Conservation (phyloP, 1,140 invertebrate genomes). For the Apis dorsata region DNA sequence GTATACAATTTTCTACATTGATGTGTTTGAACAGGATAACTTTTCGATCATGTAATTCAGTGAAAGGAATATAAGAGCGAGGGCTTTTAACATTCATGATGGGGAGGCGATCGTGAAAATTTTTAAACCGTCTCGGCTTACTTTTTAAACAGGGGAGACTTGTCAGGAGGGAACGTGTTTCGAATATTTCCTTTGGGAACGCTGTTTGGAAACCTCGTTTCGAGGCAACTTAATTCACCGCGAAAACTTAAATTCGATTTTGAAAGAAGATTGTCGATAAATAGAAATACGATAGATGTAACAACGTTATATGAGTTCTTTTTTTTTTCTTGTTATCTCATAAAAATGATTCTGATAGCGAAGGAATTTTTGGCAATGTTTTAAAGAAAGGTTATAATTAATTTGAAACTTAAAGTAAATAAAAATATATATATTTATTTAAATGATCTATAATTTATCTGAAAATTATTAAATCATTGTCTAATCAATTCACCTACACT, state of each 20-base stretch:
- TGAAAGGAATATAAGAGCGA: not conserved
- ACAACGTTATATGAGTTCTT: not conserved
- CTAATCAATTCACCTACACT: too few species aligned
- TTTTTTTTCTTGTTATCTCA: not conserved
- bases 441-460: too few species aligned
- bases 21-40: too few species aligned
- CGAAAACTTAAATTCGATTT: not conserved
- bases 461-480: too few species aligned
- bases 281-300: not conserved
- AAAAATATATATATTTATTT: too few species aligned
- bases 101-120: not conserved
- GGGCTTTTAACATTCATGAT: constrained; percentile 18
- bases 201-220: not conserved
- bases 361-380: not conserved
- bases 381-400: not conserved
- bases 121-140: not conserved
- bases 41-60: not conserved
- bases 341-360: not conserved
- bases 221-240: not conserved
- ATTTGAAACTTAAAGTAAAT: too few species aligned
- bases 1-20: too few species aligned
- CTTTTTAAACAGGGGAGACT: not conserved
- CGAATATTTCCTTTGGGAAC: not conserved
- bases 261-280: not conserved
- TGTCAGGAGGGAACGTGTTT: not conserved